Evolutionary conservation across 2,888 invertebrate species (phyloP), one percentile per base, ranked within the genome.

Genomic region (Rhodophaea formosa): DNA sequence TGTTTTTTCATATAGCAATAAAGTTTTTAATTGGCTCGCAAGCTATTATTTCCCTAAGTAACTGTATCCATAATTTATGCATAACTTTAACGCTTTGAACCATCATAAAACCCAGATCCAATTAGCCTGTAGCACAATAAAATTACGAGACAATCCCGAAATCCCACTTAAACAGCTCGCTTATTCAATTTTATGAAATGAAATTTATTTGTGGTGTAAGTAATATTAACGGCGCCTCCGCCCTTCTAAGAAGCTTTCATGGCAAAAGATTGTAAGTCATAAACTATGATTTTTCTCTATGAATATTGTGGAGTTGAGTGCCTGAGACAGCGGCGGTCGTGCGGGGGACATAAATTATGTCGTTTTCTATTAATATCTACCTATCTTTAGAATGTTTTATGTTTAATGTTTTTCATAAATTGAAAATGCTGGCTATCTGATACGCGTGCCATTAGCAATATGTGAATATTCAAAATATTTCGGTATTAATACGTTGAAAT

Each of bases 211-310:
- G 74, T 77, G 77, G 70, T 74, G 75, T 83, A 81, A 88, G 84
- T 84, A 79, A 84, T 81, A 86, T 86, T 79, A 84, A 86, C 84
- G 79, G 71, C 74, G 71, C 70, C 64, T 70, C 66, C 69, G 71
- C 64, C 69, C 61, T 63, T 70, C 62, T 80, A 79, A 83, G 80
- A 73, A 84, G 84, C 85, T 85, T 86, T 86, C 79, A 72, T 69
- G 76, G 77, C 67, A 69, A 82, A 80, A 83, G 77, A 86, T 86
- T 82, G 85, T 77, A 64, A 65, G 76, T 74, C 80, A 85, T 88
- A 87, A 88, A 89, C 81, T 86, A 88, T 82, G 82, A 88, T 89
- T 86, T 85, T 86, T 79, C 84, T 80, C 76, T 77, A 82, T 84
- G 83, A 84, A 86, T 82, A 84, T 86, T 82, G 80, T 77, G 77